Conservation (phyloP, 2,113 vertebrate species). For the Maccullochella peelii region DNA sequence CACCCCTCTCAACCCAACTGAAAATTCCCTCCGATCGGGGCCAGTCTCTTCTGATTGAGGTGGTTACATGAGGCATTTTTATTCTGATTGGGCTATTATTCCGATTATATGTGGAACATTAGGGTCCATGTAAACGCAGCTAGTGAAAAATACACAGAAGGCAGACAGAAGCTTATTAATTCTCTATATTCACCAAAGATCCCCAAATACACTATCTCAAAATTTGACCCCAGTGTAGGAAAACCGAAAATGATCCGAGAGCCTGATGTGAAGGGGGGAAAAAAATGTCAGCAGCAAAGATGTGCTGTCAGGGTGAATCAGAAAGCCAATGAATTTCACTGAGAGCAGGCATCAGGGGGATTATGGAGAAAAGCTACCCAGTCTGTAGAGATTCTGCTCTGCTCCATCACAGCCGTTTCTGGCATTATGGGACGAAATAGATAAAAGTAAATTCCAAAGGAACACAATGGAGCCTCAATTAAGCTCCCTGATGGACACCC, state of each 20-base stretch:
- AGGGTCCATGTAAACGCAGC: too few species aligned
- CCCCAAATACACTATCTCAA: background rate
- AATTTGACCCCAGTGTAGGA: background rate
- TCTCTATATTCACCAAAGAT: background rate
- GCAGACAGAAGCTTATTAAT: too few species aligned
- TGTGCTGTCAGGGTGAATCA: background rate
- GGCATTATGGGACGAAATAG: background rate
- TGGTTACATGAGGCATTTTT: too few species aligned
- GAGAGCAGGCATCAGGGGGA: slow-evolving; percentile 19
- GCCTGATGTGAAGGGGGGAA: background rate
- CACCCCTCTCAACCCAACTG: too few species aligned
- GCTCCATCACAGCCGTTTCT: background rate
- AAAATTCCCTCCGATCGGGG: too few species aligned
- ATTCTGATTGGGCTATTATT: too few species aligned
- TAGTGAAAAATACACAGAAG: background rate
- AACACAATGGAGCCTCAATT: background rate
- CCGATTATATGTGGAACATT: too few species aligned
- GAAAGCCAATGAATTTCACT: slow-evolving; percentile 50
- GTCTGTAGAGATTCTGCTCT: background rate
- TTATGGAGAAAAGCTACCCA: background rate
- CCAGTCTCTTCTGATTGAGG: too few species aligned
- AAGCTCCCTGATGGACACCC: background rate
- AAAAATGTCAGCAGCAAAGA: background rate
- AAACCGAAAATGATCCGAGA: background rate
- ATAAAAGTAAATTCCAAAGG: background rate